Evolutionary conservation across 2,888 invertebrate species (phyloP), one percentile per base, ranked within the genome.

Genomic region (Candidula unifasciata): DNA sequence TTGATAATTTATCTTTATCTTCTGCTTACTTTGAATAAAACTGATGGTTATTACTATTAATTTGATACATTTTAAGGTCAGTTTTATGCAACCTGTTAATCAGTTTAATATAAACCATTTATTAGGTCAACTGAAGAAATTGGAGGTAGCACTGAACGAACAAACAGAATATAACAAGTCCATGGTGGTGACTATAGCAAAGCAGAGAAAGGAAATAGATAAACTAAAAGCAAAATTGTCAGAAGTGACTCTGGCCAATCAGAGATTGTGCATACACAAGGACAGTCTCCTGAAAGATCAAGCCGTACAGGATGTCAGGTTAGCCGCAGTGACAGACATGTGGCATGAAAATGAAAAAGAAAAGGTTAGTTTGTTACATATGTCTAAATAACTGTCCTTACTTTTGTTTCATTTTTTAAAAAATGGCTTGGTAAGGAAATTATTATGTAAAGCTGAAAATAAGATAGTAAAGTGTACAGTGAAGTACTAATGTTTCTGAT

Each of bases 211-310:
- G 33, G 88, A 86, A 10, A 80, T 90, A 21, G 89, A 90, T 16
- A 77, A 69, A 30, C 87, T 88, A 37, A 86, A 86, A 69, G 73
- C 80, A 13, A 87, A 88, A 54, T 77, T 92, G 10, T 68, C 85
- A 1, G 91, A 91, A 44, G 90, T 90, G 0, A 87, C 87, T 33
- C 92, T 90, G 82, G 89, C 91, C 6, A 92, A 93, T 82, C 86
- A 88, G 37, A 86, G 87, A 77, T 84, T 91, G 74, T 89, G 89
- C 82, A 91, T 93, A 69, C 90, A 91, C 84, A 89, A 90, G 79
- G 89, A 90, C 44, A 89, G 88, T 82, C 83, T 92, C 16, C 89
- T 90, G 84, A 85, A 87, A 60, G 90, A 92, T 81, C 83, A 91
- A 52, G 88, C 89, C 27, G 87, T 86, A 57, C 87, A 89, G 30